These are phyloP conservation scores for Hyperoodon ampullatus DNA, from an alignment of 2,113 vertebrate species.

Conservation along the genomic window DNA sequence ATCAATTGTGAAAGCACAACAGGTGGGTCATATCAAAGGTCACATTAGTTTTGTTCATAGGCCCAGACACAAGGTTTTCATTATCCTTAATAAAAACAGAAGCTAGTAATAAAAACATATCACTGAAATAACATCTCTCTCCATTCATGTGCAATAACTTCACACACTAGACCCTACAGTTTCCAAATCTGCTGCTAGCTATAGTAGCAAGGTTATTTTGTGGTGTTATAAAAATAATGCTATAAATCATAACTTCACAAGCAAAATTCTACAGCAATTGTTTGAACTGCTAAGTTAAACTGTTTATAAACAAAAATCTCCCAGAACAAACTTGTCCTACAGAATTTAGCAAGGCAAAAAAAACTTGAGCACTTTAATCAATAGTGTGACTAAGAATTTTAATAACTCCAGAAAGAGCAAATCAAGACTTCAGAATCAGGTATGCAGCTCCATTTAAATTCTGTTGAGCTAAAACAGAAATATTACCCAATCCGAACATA, in stretches of 20 bases:
- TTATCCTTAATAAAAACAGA: conserved; percentile 93
- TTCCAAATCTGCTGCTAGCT: conserved; percentile 81
- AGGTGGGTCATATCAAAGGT: conserved; percentile 94
- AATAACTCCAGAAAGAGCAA: conserved; percentile 81
- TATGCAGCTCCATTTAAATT: conserved; percentile 61
- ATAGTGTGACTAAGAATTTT: conserved; percentile 78
- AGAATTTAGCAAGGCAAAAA: conserved; percentile 56
- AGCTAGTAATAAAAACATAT: conserved; percentile 89
- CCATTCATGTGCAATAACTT: conserved; percentile 84
- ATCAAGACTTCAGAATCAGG: conserved; percentile 77
- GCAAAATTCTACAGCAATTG: conserved; percentile 77
- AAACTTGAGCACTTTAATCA: conserved; percentile 78
- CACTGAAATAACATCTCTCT: conserved; percentile 88
- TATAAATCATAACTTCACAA: conserved; percentile 82
- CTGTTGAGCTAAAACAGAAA: conserved; percentile 68
- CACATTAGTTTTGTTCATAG: conserved; percentile 89
- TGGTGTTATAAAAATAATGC: conserved; percentile 77
- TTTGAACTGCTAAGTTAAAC: conserved; percentile 77
- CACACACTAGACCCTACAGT: conserved; percentile 79
- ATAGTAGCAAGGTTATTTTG: conserved; percentile 79
- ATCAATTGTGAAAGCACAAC: conserved; percentile 91
- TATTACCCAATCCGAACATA: conserved; percentile 61
- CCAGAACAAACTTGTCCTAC: conserved; percentile 63
- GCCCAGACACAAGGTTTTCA: conserved; percentile 92
- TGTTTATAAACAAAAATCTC: conserved; percentile 71